Base-by-base conservation (phyloP, 2,797 vertebrate species). In the Squalus acanthias region DNA sequence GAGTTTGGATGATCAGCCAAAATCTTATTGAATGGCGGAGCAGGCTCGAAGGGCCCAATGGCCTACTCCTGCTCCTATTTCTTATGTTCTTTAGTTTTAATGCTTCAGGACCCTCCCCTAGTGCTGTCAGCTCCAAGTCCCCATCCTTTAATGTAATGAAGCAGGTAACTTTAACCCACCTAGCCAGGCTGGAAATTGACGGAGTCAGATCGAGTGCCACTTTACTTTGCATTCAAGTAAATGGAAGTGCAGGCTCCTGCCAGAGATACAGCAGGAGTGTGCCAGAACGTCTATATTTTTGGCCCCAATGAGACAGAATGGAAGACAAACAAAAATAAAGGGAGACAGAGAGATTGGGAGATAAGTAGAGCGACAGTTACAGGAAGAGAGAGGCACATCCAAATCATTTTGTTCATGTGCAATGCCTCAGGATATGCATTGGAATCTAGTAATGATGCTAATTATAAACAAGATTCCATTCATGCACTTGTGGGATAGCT, bases 291-390 rank as follows among this genome's bases (percentile, higher is more conserved):
- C 39, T 39, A 46, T 24, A 67, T 24, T 24, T 46, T 69, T 93
- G 0, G 20, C 91, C 63, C 91, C 6, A 46, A 39, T 8, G 91
- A 46, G n/a, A 69, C n/a, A 67, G n/a, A 39, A 17, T 10, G 65
- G 63, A 67, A 93, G 91, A 93, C 91, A 93, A 93, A 93, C 33
- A 93, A 93, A 60, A 93, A 93, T 33, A 39, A 33, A 67, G 91
- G 8, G 17, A 24, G 57, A 57, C 26, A 60, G 63, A 46, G 8
- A 69, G 63, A 22, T 46, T 69, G 6, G 29, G 60, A 65, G 91
- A 67, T 93, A 67, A 93, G 63, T 63, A 22, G 57, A 91, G 91
- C 46, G 63, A 69, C n/a, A 69, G 20, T 69, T 39, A 69, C 63
- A 24, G n/a, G 20, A 69, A 93, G 65, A 12, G 17, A 69, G 63